Evolutionary conservation across 2,113 vertebrate species (phyloP).

Genomic region (Menidia beryllina): DNA sequence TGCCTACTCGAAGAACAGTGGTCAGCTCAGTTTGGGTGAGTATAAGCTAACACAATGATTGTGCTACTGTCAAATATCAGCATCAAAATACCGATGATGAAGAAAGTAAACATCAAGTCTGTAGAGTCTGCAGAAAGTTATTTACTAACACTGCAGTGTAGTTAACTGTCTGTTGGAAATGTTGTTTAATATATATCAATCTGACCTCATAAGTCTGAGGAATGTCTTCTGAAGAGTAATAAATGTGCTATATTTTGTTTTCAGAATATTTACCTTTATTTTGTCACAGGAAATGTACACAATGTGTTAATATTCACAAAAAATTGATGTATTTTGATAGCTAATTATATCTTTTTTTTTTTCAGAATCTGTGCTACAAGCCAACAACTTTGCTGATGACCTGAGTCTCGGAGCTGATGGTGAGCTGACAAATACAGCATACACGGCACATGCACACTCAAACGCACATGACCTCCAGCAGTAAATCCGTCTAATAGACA

Average conservation of each 20-base stretch:
- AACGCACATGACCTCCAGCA: background rate
- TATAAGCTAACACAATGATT: conserved; percentile 12
- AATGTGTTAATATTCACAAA: background rate
- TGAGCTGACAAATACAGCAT: conserved; percentile 54
- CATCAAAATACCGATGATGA: background rate
- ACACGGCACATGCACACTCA: background rate
- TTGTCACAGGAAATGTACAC: background rate
- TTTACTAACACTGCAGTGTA: background rate
- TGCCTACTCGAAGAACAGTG: conserved; percentile 32
- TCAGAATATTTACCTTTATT: background rate
- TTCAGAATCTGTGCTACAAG: conserved; percentile 76
- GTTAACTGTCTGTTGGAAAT: background rate
- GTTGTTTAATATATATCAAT: too few relatives aligned
- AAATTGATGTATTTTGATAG: background rate
- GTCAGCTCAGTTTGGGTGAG: conserved; percentile 75
- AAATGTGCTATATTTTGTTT: background rate
- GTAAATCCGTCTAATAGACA: too few relatives aligned
- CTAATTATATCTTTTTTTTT: conserved; percentile 1
- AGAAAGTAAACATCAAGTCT: conserved; percentile 3
- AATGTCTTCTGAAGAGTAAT: too few relatives aligned
- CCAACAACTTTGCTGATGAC: conserved; percentile 86
- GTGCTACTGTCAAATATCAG: background rate
- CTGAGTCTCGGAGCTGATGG: conserved; percentile 90
- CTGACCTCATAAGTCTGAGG: background rate
- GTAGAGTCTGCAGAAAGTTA: background rate